Conservation (phyloP, 2,113 vertebrate genomes). For the Callithrix jacchus region DNA sequence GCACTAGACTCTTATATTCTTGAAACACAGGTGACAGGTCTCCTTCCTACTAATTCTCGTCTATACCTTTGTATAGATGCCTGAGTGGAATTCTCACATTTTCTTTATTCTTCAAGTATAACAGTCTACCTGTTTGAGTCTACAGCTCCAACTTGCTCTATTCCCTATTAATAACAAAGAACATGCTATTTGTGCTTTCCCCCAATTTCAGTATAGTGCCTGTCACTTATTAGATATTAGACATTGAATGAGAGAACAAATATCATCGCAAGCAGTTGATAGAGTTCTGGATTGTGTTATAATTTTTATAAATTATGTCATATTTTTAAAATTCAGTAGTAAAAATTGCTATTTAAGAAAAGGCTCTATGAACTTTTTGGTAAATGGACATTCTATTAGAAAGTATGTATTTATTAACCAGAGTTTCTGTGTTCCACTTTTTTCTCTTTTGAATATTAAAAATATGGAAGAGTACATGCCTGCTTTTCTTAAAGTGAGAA, state of each 20-base stretch:
- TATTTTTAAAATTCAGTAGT: background rate
- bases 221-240: background rate
- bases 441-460: background rate
- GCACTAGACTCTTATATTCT: background rate
- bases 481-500: conserved; percentile 24
- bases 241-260: background rate
- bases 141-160: background rate
- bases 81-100: background rate
- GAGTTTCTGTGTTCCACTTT: background rate
- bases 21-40: background rate
- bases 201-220: background rate
- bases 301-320: conserved; percentile 19
- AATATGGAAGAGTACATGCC: background rate
- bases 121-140: background rate
- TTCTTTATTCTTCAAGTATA: background rate
- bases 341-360: background rate
- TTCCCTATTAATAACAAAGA: background rate
- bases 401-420: background rate
- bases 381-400: background rate
- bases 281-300: background rate
- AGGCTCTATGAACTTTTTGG: background rate
- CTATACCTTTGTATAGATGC: background rate
- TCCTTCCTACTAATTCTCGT: background rate
- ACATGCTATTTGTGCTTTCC: background rate
- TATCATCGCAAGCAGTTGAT: background rate